Evolutionary conservation across 2,113 vertebrate species (phyloP).

Genomic region (Lamprotornis superbus): DNA sequence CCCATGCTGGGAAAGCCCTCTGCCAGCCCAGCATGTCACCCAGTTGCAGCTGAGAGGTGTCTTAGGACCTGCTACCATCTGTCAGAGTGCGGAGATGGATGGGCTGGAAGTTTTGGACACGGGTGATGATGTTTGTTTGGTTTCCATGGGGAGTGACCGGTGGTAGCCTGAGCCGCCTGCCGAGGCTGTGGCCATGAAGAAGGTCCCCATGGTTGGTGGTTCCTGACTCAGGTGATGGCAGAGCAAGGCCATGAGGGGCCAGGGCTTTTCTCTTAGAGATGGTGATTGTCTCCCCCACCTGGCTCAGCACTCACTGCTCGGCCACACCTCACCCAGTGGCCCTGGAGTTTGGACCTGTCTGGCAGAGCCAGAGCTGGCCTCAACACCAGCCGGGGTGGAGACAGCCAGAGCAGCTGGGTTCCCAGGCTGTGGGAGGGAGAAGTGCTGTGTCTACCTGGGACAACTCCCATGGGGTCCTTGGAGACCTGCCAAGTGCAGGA

Average conservation of each 20-base stretch:
- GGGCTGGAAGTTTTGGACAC: background rate
- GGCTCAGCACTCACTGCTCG: rapidly evolving
- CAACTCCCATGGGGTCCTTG: background rate
- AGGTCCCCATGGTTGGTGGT: rapidly evolving
- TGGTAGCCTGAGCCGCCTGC: background rate
- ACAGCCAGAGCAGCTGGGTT: rapidly evolving
- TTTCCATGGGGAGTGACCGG: background rate
- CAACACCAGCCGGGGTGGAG: rapidly evolving
- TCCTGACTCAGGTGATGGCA: background rate
- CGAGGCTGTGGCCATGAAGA: background rate
- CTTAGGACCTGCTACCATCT: background rate
- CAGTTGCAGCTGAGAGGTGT: background rate
- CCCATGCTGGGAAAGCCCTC: background rate
- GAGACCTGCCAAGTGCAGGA: background rate
- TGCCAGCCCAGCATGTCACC: background rate
- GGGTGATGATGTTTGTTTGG: background rate
- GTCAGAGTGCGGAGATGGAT: background rate
- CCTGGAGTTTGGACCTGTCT: background rate
- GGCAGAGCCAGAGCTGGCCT: background rate
- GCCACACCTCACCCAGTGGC: background rate
- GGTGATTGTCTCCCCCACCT: background rate
- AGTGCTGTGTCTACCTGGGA: background rate
- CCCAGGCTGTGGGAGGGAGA: background rate
- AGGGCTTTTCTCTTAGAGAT: background rate
- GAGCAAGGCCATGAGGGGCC: background rate